These are phyloP conservation scores for Tribolium freemani DNA, from an alignment of 2,888 invertebrate genomes.

Conservation along the genomic window DNA sequence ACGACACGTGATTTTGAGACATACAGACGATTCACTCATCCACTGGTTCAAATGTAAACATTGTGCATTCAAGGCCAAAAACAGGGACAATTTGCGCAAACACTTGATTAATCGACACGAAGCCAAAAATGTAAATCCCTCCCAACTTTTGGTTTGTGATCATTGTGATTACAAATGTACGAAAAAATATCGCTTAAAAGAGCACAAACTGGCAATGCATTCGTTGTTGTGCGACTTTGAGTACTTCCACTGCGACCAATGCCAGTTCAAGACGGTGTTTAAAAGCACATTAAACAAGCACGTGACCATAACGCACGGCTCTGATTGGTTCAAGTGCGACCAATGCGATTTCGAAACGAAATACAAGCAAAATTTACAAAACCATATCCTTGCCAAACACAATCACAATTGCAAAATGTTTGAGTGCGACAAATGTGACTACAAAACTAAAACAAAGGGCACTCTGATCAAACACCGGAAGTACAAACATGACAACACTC, in stretches of 20 bases:
- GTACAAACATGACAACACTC: no score
- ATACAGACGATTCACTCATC: background rate
- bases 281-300: background rate
- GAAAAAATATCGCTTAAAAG: background rate
- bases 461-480: background rate
- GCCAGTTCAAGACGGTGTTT: background rate
- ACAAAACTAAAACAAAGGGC: background rate
- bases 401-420: background rate
- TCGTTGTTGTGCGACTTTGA: background rate
- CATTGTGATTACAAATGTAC: background rate
- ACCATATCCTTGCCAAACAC: background rate
- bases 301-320: background rate
- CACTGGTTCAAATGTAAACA: background rate
- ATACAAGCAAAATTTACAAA: background rate
- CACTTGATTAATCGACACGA: background rate
- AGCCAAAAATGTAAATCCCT: no score
- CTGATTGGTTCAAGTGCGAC: background rate
- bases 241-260: background rate
- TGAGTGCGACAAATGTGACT: background rate
- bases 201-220: background rate
- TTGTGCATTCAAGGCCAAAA: background rate
- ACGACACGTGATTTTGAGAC: no score
- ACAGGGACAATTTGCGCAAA: background rate
- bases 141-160: background rate
- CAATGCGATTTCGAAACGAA: slow-evolving; percentile 1